Evolutionary conservation across 2,113 vertebrate genomes (phyloP).

Genomic region (Tinamus guttatus): DNA sequence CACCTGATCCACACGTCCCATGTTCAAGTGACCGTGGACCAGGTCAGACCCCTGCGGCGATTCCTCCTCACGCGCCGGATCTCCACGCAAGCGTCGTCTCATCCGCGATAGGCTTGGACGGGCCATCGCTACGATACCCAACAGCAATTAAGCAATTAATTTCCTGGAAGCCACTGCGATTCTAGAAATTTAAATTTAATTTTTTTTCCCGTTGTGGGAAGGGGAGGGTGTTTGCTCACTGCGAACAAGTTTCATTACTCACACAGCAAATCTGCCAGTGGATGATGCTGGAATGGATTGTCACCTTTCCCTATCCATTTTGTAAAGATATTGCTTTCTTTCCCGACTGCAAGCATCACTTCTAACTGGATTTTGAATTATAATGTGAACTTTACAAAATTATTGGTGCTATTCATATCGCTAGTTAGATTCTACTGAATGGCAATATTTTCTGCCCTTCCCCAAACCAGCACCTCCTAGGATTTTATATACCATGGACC

Average conservation of each 20-base stretch:
- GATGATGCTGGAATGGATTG: constrained; percentile 45
- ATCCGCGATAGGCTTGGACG: fast-evolving
- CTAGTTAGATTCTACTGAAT: constrained; percentile 53
- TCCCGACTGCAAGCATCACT: constrained; percentile 56
- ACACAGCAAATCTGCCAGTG: constrained; percentile 24
- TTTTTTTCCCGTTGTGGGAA: neutral
- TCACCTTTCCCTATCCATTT: constrained; percentile 64
- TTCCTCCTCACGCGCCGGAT: fast-evolving
- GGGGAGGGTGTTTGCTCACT: neutral
- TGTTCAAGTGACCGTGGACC: fast-evolving
- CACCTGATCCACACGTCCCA: fast-evolving
- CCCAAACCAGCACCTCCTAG: constrained; percentile 22
- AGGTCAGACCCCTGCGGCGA: fast-evolving
- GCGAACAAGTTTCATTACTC: neutral
- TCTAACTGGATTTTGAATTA: constrained; percentile 72
- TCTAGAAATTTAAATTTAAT: neutral
- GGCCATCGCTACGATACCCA: neutral
- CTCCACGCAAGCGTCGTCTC: neutral
- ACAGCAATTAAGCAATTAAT: neutral
- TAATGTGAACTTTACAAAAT: constrained; percentile 72
- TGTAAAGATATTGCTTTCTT: constrained; percentile 68
- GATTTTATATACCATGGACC: neutral
- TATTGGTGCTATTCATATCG: constrained; percentile 66
- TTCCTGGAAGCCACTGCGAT: neutral
- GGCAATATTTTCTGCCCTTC: constrained; percentile 50